Percentiles rank a stretch among this genome's conserved stretches.
phyloP scores from a whole-genome alignment of 2,888 invertebrate genomes.

The Limnephilus marmoratus region DNA sequence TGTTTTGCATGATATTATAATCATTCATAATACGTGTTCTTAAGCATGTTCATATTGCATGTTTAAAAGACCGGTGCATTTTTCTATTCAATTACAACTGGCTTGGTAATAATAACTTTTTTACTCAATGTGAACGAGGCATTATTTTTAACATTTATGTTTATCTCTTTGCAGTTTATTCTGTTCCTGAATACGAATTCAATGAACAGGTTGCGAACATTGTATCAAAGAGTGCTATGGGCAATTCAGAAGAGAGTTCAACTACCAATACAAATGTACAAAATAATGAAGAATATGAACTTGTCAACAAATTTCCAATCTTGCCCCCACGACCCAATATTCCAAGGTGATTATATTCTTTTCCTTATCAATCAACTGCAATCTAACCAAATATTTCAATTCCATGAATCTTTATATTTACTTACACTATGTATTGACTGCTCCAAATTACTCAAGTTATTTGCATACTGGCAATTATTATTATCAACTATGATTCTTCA shows the following conservation, averaged over 20 bases:
- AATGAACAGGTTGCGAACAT: slow-evolving; percentile 80
- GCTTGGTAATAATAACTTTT: neutral
- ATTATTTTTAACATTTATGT: neutral
- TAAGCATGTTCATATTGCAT: too few relatives aligned
- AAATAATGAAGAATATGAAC: slow-evolving; percentile 83
- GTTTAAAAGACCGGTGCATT: neutral
- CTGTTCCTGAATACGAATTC: slow-evolving; percentile 77
- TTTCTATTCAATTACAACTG: neutral
- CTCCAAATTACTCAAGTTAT: neutral
- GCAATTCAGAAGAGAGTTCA: slow-evolving; percentile 73
- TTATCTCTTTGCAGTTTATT: slow-evolving; percentile 75
- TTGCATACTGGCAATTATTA: neutral
- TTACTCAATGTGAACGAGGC: neutral
- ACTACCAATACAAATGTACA: slow-evolving; percentile 68
- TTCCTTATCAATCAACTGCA: neutral
- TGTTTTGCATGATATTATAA: neutral
- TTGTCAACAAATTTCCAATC: slow-evolving; percentile 81
- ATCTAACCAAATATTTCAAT: neutral
- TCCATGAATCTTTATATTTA: neutral
- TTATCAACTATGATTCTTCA: neutral
- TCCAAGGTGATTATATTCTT: slow-evolving; percentile 71
- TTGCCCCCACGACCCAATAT: slow-evolving; percentile 84
- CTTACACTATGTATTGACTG: neutral
- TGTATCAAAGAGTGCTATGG: slow-evolving; percentile 77
- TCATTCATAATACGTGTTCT: too few relatives aligned